Conservation (phyloP, 2,113 vertebrate genomes). For the Psammodynastes pulverulentus region DNA sequence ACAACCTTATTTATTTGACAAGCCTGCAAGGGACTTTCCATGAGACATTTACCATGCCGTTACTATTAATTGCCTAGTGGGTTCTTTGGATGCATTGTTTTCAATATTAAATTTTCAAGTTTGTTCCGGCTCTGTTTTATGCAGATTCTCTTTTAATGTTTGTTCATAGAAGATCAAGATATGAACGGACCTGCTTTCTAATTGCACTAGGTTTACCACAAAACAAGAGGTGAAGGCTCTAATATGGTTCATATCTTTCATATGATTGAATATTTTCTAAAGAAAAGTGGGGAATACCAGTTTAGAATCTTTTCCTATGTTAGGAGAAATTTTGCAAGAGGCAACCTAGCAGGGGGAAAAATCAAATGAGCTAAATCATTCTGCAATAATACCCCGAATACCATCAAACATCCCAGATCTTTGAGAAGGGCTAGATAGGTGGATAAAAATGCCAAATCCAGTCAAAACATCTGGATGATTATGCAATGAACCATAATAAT, state of each 20-base stretch:
- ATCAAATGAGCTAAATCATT: not conserved
- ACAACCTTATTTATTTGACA: not conserved
- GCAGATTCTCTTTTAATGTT: not conserved
- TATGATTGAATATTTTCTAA: not conserved
- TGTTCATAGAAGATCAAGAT: not conserved
- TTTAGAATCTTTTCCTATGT: not conserved
- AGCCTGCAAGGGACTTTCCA: not conserved
- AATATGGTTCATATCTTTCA: not conserved
- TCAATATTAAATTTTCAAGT: not conserved
- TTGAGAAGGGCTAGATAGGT: not conserved
- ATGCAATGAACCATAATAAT: not conserved
- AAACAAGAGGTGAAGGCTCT: not conserved
- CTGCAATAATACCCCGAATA: not conserved
- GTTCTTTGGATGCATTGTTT: not conserved
- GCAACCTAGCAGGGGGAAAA: not conserved
- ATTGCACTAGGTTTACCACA: not conserved
- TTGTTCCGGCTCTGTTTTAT: not conserved
- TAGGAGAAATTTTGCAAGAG: not conserved
- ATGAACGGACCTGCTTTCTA: not conserved
- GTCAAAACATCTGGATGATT: not conserved
- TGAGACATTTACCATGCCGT: not conserved
- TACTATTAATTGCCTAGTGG: not conserved
- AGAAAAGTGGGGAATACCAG: not conserved
- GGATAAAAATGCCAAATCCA: not conserved
- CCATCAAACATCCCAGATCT: not conserved